These are phyloP conservation scores for Limosa lapponica DNA, from an alignment of 2,797 vertebrate species.

Conservation along the genomic window DNA sequence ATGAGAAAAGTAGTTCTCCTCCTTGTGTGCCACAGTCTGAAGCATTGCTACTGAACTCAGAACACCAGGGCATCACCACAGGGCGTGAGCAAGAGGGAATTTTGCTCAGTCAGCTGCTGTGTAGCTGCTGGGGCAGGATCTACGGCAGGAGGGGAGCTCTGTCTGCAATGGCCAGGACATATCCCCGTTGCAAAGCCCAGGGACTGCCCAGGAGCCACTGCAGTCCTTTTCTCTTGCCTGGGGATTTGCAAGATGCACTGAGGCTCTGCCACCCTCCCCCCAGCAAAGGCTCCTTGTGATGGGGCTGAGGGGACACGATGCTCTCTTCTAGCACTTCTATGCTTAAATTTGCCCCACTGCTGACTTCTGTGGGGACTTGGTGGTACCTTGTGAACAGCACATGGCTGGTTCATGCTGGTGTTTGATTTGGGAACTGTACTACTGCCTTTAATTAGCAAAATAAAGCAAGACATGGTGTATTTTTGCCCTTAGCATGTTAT, in stretches of 20 bases:
- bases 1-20: neutral
- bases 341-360: neutral
- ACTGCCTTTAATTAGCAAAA: neutral
- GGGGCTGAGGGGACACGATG: rapidly evolving
- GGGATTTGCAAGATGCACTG: neutral
- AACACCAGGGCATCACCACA: rapidly evolving
- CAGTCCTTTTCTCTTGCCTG: neutral
- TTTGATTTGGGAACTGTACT: neutral
- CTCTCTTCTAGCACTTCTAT: neutral
- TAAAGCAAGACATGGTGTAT: neutral
- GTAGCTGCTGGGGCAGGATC: neutral
- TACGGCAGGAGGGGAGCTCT: neutral
- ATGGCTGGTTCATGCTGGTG: neutral
- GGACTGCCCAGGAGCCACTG: rapidly evolving
- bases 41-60: rapidly evolving
- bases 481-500: neutral
- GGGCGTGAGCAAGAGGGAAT: rapidly evolving
- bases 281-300: neutral
- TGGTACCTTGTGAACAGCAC: neutral
- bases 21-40: rapidly evolving
- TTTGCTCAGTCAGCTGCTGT: neutral
- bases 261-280: neutral
- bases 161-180: neutral
- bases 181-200: neutral
- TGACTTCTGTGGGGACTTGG: neutral